Evolutionary conservation across 2,797 vertebrate species (phyloP).

Genomic region (Morus bassanus): DNA sequence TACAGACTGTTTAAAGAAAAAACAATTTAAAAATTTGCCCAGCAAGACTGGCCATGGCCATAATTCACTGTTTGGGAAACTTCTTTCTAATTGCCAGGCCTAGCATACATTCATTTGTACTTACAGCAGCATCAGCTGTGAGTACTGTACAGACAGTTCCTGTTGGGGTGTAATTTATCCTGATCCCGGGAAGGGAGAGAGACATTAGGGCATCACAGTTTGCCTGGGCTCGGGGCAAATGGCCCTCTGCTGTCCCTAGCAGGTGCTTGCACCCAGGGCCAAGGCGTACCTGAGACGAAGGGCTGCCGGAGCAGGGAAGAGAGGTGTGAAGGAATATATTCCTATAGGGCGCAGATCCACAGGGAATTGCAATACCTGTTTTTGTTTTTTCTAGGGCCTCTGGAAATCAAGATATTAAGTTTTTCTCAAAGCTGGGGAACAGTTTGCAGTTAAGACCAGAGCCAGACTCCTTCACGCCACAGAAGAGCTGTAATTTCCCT

Average conservation of each 20-base stretch:
- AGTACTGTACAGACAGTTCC: background rate
- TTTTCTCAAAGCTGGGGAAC: background rate
- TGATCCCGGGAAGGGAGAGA: background rate
- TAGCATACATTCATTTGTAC: background rate
- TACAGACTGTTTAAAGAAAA: background rate
- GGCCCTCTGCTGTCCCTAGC: background rate
- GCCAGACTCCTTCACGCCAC: background rate
- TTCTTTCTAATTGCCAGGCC: background rate
- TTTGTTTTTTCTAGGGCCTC: background rate
- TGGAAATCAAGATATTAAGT: background rate
- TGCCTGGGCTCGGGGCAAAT: background rate
- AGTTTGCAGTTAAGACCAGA: background rate
- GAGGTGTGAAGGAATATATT: background rate
- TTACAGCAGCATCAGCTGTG: background rate
- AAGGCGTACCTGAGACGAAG: rapidly evolving
- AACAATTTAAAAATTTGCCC: background rate
- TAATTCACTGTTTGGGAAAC: background rate
- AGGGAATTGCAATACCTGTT: background rate
- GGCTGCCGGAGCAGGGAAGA: background rate
- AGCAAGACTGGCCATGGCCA: background rate
- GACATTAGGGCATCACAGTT: background rate
- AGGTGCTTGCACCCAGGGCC: background rate
- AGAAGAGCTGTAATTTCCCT: conserved; percentile 10
- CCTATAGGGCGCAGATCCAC: background rate
- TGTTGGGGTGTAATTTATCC: background rate